Evolutionary conservation across 2,113 vertebrate genomes (phyloP), one percentile per base, ranked within the genome.

Genomic region (Paedocypris sp.): DNA sequence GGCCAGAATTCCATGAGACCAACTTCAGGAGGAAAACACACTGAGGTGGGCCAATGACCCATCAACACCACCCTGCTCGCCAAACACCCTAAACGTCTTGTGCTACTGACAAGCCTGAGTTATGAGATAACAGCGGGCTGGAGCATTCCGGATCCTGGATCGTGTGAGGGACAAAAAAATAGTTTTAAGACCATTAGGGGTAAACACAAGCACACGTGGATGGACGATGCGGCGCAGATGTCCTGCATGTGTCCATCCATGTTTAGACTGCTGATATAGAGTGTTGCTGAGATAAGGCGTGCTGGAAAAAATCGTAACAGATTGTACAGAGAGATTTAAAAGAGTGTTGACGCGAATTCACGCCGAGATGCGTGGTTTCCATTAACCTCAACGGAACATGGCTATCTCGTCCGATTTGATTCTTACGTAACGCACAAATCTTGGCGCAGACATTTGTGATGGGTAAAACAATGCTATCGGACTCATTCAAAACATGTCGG

Each of bases 41-140:
- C 13, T 57, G 38, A 57, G 53, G 5, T 32, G 25, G 38, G 36
- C 36, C 25, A 42, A 56, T 57, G 26, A 31, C 18, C 39, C 43
- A 43, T 58, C 54, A 58, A 58, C 54, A 58, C 39, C 18, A 32
- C 11, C 2, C 28, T 15, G 26, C 38, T 12, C 31, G 39, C 54
- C 54, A 58, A 58, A 58, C 43, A 19, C 36, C 26, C 23, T 1
- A 29, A 31, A 58, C 2, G 0, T 31, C 18, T 56, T 56, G 23
- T 19, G 36, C 36, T 26, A 32, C 25, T 58, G 54, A 58, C 54
- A 32, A 19, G 54, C 39, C 43, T 45, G 39, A 58, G 25, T 42
- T 58, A 42, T 5, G 54, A 5, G 39, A 58, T 43, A 18, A 58
- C 42, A 58, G 54, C 32, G 7, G 54, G 39, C 12, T 4, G 38